Evolutionary conservation across 2,888 invertebrate genomes (phyloP), one percentile per base, ranked within the genome.

Genomic region (Volucella zonaria): DNA sequence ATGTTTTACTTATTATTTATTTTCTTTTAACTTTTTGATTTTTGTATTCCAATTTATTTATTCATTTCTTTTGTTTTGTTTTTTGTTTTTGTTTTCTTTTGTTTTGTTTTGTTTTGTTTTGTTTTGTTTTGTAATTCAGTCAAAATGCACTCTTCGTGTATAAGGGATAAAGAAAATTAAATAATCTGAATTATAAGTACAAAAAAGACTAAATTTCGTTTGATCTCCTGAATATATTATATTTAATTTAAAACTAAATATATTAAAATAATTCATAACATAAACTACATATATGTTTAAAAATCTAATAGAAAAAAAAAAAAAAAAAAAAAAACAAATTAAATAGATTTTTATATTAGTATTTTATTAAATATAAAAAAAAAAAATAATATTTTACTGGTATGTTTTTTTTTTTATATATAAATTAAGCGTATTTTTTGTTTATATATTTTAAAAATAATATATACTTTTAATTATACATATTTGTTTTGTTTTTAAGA

Each of bases 361-460:
- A 54, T 14, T 56, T 8, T 31, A 38, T 43, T 15, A 31, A 38
- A 49, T 43, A 23, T 42, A 52, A 47, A 62, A 67, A 47, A 43
- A 51, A 59, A 51, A 47, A 43, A 51, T 52, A 51, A 75, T 23
- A 59, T 54, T 64, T 47, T 64, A 47, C 58, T 56, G 49, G 12
- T 71, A 64, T 43, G 42, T 52, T 4, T 56, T 59, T n/a, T n/a
- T n/a, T n/a, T n/a, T n/a, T n/a, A n/a, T 15, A 12, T 15, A 66
- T 74, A 79, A 79, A 66, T 79, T 74, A 79, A 78, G 78, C 78
- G 73, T 78, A 59, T n/a, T 47, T 68, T 62, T 75, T 58, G 31
- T 12, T 64, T 18, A 23, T 54, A n/a, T 68, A 18, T 74, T 58
- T 23, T 38, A 49, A 49, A 56, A 47, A 76, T 80, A 68, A 74